Evolutionary conservation across 2,113 vertebrate species (phyloP), one percentile per base, ranked within the genome.

Genomic region (Catharus fuscescens): DNA sequence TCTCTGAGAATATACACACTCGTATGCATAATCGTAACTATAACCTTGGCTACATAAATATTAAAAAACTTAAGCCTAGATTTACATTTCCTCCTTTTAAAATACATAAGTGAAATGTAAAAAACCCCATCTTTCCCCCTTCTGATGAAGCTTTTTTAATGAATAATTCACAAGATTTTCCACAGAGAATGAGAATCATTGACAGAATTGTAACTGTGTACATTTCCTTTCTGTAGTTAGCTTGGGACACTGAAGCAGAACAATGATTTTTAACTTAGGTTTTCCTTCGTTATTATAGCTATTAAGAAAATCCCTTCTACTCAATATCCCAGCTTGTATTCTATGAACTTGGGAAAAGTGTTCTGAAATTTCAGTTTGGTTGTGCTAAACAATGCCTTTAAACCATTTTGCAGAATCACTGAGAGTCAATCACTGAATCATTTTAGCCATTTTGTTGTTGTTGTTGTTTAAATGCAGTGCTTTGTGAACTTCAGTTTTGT

Each of bases 221-320:
- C 48, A 53, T 95, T 93, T 94, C 24, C 56, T 90, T 92, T 95
- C 86, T 83, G 50, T 80, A 80, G 79, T 89, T 62, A 92, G 17
- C 65, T 45, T 88, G 66, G 83, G 93, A 69, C n/a, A 50, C n/a
- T 82, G 78, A 90, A 78, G 28, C 42, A 77, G 65, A 94, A 57
- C 4, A 9, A 69, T 34, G 54, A 50, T n/a, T 59, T 48, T 48
- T 90, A 53, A 84, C 42, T 90, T 82, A 54, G 34, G 69, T 67
- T 70, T 48, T 56, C 57, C 60, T 84, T 74, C 83, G 88, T 64
- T 94, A 74, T 42, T 31, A 57, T 8, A 83, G 53, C 78, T 84
- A 80, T 84, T 87, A 92, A 90, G 47, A 44, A 96, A 87, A 94
- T 91, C 31, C 31, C 65, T 93, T 94, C 67, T 80, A 40, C 48